Base-by-base conservation (phyloP, 2,113 vertebrate species). In the Dicentrarchus labrax region DNA sequence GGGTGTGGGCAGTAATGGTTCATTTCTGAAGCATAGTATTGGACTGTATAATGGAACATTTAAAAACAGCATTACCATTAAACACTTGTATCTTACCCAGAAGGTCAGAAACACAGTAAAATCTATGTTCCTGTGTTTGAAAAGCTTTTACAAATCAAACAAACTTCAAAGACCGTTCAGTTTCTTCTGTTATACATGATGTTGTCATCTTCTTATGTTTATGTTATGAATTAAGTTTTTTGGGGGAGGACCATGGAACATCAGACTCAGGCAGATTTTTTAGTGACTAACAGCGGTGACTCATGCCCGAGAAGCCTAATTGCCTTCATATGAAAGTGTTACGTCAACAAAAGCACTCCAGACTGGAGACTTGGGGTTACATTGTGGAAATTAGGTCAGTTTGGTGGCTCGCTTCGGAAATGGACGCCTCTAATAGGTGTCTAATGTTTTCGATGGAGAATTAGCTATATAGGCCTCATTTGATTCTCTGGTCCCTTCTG, bases 231-330 rank as follows among this genome's bases (percentile, higher is more conserved):
- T 83, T 54, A 59, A 41, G 13, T 1, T 53, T 70, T 83, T 89
- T 84, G 75, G 69, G 53, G 60, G 80, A 53, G 80, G 67, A 81
- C 67, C 53, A 22, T 86, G 89, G 89, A 94, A 93, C 75, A 89
- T 80, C 41, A 17, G 70, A 21, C 84, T 90, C 84, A 89, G 30
- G 30, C 30, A 30, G 85, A 83, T 48, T 47, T 54, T 82, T 71
- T 60, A 53, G 53, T 86, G 86, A 91, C 81, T 88, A 80, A 90
- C 72, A 71, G 85, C 56, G 54, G 51, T 93, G 93, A 94, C 78
- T 94, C 91, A 94, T 89, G 66, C 78, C 56, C 4, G 13, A 38
- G 21, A 86, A 88, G 79, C 72, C 59, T 92, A 90, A 94, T 92
- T 89, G 72, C 68, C 86, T 78, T 89, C 90, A 82, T 68, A 85